Percentiles rank a stretch among this genome's conserved stretches.
phyloP scores from a whole-genome alignment of 2,888 invertebrate species.

The Protophormia terraenovae region DNA sequence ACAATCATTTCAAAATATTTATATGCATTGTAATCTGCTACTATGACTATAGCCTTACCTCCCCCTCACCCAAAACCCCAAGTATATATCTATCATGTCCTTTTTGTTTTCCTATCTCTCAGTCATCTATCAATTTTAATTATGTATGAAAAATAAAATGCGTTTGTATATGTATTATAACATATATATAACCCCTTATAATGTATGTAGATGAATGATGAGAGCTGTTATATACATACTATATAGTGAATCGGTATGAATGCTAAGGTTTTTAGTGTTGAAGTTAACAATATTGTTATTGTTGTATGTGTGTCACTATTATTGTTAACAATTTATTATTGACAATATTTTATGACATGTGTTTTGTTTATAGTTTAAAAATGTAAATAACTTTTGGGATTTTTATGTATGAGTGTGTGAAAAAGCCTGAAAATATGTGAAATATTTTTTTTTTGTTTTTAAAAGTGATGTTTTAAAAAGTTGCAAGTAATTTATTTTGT shows the following conservation, averaged over 20 bases:
- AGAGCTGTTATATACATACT: too few species aligned
- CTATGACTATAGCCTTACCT: too few species aligned
- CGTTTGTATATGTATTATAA: neutral
- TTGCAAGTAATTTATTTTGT: too few species aligned
- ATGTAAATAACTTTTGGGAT: too few species aligned
- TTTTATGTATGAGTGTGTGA: too few species aligned
- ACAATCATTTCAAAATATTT: neutral
- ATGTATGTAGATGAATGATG: conserved; percentile 4
- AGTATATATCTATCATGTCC: neutral
- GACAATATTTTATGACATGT: conserved; percentile 63
- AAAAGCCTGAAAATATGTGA: too few species aligned
- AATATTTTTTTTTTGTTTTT: too few species aligned
- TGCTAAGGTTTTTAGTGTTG: conserved; percentile 14
- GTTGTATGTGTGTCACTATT: conserved; percentile 19
- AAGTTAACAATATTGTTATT: neutral
- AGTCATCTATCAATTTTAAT: conserved; percentile 65
- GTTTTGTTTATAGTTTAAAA: conserved; percentile 59
- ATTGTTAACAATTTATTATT: conserved; percentile 63
- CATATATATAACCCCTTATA: too few species aligned
- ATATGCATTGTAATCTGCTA: neutral
- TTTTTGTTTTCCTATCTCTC: conserved; percentile 33
- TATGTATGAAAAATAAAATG: conserved; percentile 51
- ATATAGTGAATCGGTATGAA: too few species aligned
- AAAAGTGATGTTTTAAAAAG: too few species aligned
- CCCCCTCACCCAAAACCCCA: neutral